These are phyloP conservation scores for Danaus plexippus DNA, from an alignment of 1,140 invertebrate genomes.

Conservation along the genomic window DNA sequence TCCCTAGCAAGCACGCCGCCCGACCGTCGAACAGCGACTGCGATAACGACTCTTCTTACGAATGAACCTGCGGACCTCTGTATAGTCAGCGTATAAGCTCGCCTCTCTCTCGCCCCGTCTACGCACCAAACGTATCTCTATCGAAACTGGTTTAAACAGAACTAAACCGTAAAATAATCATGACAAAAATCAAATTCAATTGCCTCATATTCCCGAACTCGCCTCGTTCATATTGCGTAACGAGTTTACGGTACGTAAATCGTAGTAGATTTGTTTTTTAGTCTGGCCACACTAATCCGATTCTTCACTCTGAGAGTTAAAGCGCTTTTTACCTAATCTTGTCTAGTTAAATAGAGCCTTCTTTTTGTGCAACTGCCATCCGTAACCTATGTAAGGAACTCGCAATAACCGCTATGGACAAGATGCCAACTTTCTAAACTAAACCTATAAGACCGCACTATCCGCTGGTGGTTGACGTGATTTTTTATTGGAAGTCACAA, in stretches of 20 bases:
- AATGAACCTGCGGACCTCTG: constrained; percentile 60
- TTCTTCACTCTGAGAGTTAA: constrained; percentile 44
- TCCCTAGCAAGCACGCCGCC: constrained; percentile 40
- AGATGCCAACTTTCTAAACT: constrained; percentile 70
- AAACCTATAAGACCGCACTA: constrained; percentile 59
- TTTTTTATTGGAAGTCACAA: constrained; percentile 54
- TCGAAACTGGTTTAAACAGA: constrained; percentile 18
- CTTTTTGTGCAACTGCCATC: constrained; percentile 51
- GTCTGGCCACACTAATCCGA: constrained; percentile 51
- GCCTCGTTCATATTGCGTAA: constrained; percentile 54
- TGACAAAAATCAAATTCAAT: constrained; percentile 40
- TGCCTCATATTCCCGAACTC: constrained; percentile 31
- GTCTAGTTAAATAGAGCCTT: constrained; percentile 56
- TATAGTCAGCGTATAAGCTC: constrained; percentile 56
- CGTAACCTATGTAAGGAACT: constrained; percentile 57
- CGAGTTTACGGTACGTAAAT: constrained; percentile 68
- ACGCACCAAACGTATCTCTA: constrained; percentile 32
- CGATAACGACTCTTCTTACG: constrained; percentile 61
- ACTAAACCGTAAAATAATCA: constrained; percentile 30
- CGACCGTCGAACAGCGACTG: constrained; percentile 64
- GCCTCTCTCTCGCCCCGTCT: constrained; percentile 52
- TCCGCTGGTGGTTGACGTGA: constrained; percentile 57
- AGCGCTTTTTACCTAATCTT: constrained; percentile 53
- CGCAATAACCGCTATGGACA: constrained; percentile 63
- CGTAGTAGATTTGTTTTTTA: constrained; percentile 68